Conservation (phyloP, 2,113 vertebrate genomes). For the rat (Rattus norvegicus) region GRCr8 NC_086026.1:20613501-20614000, state of each 20-base stretch:
- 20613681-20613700: neutral
- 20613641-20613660: neutral
- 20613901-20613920: neutral
- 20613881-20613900: neutral
- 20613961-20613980: neutral
- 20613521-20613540: neutral
- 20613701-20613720: neutral
- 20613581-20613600: too few relatives aligned
- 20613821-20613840: neutral
- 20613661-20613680: neutral
- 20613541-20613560: neutral
- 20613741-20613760: neutral
- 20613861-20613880: neutral
- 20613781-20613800: neutral
- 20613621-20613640: neutral
- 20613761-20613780: neutral
- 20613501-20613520: neutral
- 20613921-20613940: neutral
- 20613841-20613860: neutral
- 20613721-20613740: neutral
- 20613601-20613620: neutral
- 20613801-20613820: neutral
- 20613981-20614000: neutral
- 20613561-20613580: neutral
- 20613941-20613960: neutral